Evolutionary conservation across 2,113 vertebrate species (phyloP).

Genomic region (Pterocles gutturalis): DNA sequence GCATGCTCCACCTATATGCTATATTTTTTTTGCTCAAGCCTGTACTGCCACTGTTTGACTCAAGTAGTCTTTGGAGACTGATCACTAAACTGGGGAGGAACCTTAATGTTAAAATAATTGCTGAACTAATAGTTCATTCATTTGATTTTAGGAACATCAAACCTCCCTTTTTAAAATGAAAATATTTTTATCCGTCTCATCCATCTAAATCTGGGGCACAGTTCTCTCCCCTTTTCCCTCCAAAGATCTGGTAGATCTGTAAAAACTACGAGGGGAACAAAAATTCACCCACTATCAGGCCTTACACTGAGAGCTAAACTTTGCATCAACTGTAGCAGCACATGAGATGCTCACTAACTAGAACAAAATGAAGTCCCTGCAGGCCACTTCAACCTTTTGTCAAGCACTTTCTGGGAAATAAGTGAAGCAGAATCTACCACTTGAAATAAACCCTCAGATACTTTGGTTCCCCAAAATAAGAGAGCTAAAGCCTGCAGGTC

Average conservation of each 20-base stretch:
- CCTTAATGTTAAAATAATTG: not conserved
- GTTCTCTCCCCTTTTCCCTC: not conserved
- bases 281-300: not conserved
- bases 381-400: not conserved
- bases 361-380: not conserved
- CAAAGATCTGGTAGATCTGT: not conserved
- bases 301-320: not conserved
- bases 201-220: not conserved
- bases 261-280: not conserved
- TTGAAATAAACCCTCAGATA: not conserved
- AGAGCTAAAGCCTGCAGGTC: not conserved
- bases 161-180: not conserved
- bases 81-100: not conserved
- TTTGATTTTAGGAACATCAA: not conserved
- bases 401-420: not conserved
- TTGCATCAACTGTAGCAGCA: not conserved
- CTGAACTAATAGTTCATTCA: not conserved
- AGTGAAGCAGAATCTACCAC: not conserved
- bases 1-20: not conserved
- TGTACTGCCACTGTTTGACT: not conserved
- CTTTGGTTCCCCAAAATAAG: not conserved
- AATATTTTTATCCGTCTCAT: not conserved
- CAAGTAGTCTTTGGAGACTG: not conserved
- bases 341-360: accelerated
- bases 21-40: not conserved